These are phyloP conservation scores for Aphelenchoides besseyi DNA, from an alignment of 1,140 invertebrate species.

Conservation along the genomic window DNA sequence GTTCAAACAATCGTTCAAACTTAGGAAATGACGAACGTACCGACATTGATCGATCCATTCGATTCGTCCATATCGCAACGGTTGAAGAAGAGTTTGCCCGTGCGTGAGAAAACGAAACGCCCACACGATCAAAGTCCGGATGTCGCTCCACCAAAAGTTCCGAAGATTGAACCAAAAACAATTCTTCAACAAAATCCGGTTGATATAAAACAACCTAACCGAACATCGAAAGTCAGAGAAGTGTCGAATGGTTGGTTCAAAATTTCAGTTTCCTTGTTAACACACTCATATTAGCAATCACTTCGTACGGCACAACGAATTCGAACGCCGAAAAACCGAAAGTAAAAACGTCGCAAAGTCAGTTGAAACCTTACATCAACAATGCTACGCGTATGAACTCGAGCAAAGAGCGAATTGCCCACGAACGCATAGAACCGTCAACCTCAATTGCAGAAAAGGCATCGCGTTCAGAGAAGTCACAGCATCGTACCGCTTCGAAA, in stretches of 20 bases:
- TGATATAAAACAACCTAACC: too few relatives aligned
- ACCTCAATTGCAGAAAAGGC: too few relatives aligned
- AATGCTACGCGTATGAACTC: neutral
- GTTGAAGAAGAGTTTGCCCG: neutral
- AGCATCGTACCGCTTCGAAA: neutral
- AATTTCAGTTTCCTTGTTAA: too few relatives aligned
- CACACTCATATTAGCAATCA: too few relatives aligned
- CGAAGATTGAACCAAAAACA: too few relatives aligned
- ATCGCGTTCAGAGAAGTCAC: neutral
- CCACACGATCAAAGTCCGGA: neutral
- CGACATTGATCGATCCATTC: neutral
- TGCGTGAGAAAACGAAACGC: neutral
- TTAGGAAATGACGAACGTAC: conserved; percentile 11
- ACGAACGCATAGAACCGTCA: neutral
- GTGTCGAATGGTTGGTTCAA: too few relatives aligned
- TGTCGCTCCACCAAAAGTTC: neutral
- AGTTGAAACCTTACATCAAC: neutral
- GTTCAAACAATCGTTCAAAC: neutral
- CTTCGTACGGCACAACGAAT: neutral
- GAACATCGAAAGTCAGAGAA: too few relatives aligned
- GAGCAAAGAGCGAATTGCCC: neutral
- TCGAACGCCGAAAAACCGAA: neutral
- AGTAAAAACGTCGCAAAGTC: neutral
- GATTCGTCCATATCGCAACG: neutral
- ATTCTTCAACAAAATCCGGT: too few relatives aligned